Percentiles rank a stretch among this genome's conserved stretches.
Evolutionary conservation across 2,113 vertebrate species (phyloP).

Genomic region (Laterallus jamaicensis): DNA sequence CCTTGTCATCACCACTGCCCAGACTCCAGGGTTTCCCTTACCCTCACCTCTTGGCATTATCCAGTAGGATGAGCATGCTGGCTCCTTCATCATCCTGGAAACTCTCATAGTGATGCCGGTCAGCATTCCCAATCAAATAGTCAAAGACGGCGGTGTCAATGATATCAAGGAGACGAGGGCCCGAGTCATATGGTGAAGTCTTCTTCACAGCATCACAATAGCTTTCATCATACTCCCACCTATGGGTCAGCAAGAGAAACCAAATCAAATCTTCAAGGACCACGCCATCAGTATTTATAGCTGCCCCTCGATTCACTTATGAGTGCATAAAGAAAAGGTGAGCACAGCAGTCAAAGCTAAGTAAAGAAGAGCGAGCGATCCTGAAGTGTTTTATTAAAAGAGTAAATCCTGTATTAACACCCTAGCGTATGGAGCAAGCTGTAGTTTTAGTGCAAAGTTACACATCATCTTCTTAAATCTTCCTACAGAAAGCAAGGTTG

Average conservation of each 20-base stretch:
- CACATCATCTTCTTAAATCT: neutral
- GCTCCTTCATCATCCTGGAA: constrained; percentile 97
- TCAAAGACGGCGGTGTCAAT: constrained; percentile 96
- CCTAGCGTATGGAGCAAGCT: neutral
- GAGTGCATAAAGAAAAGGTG: neutral
- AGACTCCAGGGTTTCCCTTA: neutral
- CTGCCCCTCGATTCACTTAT: neutral
- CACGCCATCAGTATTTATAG: neutral
- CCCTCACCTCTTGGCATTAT: constrained; percentile 94
- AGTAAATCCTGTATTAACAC: neutral
- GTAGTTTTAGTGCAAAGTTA: neutral
- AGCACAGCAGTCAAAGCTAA: neutral
- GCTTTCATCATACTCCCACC: constrained; percentile 98
- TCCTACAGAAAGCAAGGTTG: neutral
- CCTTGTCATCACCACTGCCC: neutral
- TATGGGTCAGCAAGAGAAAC: constrained; percentile 37
- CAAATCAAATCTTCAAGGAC: neutral
- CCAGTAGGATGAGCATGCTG: constrained; percentile 97
- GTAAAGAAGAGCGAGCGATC: neutral
- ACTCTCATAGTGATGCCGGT: constrained; percentile 98
- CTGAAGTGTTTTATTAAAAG: neutral
- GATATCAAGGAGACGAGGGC: constrained; percentile 92
- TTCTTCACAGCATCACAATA: constrained; percentile 99
- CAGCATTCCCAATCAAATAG: constrained; percentile 96
- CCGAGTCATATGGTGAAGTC: constrained; percentile 93